phyloP scores from a whole-genome alignment of 2,888 invertebrate species.

The Desoria tigrina region DNA sequence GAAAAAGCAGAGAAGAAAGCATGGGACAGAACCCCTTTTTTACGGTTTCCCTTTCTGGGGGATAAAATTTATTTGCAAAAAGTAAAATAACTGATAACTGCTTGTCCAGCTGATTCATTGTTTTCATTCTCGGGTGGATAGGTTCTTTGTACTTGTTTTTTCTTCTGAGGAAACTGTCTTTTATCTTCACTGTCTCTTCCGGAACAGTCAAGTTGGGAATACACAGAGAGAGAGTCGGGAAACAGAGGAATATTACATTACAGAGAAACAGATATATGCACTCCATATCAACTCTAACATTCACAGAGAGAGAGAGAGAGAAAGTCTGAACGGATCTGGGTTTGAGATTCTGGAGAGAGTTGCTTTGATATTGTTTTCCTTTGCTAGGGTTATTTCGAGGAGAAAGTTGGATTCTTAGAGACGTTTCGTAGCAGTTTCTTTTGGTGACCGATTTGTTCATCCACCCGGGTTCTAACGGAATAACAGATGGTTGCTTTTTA shows the following conservation, averaged over 20 bases:
- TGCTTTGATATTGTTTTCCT: no score
- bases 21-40: no score
- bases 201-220: slow-evolving; percentile 9
- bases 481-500: slow-evolving; percentile 23
- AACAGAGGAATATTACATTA: neutral
- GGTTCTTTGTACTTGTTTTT: slow-evolving; percentile 10
- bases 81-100: slow-evolving; percentile 17
- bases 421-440: no score
- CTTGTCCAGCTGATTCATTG: slow-evolving; percentile 18
- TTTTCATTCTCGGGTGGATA: slow-evolving; percentile 12
- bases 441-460: slow-evolving; percentile 29
- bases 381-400: no score
- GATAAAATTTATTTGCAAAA: slow-evolving; percentile 16
- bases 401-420: neutral
- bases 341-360: no score
- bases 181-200: slow-evolving; percentile 4
- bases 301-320: neutral
- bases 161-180: slow-evolving; percentile 6
- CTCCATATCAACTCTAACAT: neutral
- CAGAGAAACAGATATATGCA: neutral
- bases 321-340: neutral
- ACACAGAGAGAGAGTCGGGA: neutral
- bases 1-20: no score
- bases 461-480: slow-evolving; percentile 20
- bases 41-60: neutral